phyloP scores from a whole-genome alignment of 2,113 vertebrate species.

The Circaetus gallicus region DNA sequence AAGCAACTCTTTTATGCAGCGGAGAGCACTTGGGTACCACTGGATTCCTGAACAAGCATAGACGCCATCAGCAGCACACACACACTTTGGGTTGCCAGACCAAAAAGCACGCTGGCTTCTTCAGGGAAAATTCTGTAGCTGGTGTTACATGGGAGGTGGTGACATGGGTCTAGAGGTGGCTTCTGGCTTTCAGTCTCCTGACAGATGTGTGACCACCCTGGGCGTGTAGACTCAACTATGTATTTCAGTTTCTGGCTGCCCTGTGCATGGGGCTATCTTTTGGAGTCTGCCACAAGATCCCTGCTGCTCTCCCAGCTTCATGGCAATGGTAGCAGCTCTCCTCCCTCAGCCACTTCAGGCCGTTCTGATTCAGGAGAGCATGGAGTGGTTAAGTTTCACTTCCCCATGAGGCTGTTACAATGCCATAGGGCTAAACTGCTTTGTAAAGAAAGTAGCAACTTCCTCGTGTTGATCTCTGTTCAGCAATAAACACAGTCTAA shows the following conservation, averaged over 20 bases:
- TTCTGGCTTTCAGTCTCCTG: background rate
- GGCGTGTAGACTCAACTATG: fast-evolving
- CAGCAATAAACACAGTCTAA: background rate
- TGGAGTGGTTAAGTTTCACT: background rate
- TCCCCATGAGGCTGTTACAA: background rate
- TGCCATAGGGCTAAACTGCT: background rate
- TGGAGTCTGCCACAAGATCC: background rate
- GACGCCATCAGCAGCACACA: fast-evolving
- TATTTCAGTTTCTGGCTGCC: background rate
- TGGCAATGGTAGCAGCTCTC: background rate
- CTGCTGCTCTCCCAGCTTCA: background rate
- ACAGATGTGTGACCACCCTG: background rate
- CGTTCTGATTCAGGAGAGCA: fast-evolving
- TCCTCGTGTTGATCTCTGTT: background rate
- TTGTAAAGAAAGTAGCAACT: background rate
- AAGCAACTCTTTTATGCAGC: background rate
- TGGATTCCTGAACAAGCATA: background rate
- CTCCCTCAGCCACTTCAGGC: fast-evolving
- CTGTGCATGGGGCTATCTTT: fast-evolving
- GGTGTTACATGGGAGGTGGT: fast-evolving
- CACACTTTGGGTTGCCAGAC: background rate
- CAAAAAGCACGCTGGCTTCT: background rate
- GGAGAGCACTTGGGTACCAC: background rate
- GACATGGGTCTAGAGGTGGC: background rate
- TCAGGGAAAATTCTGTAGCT: background rate